These are phyloP conservation scores for Ellobius talpinus DNA, from an alignment of 2,113 vertebrate genomes.

Conservation along the genomic window DNA sequence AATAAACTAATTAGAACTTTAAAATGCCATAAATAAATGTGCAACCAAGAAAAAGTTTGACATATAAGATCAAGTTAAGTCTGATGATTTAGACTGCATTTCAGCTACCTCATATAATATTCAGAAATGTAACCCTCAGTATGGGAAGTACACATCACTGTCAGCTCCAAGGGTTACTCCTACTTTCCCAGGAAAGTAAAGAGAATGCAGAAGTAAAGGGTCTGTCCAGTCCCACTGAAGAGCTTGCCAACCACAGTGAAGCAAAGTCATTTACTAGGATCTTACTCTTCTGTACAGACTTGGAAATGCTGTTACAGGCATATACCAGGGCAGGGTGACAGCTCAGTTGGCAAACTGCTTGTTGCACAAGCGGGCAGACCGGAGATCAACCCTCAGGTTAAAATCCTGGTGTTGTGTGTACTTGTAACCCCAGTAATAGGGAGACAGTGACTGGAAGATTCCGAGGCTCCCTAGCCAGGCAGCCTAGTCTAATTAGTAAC, in stretches of 20 bases:
- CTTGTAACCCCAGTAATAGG: not conserved
- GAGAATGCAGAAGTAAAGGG: not conserved
- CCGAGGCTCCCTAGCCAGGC: not conserved
- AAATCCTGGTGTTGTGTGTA: not conserved
- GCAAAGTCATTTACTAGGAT: not conserved
- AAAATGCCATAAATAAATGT: constrained; percentile 46
- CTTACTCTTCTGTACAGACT: not conserved
- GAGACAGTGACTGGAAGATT: no score
- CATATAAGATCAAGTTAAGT: not conserved
- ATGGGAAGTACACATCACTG: not conserved
- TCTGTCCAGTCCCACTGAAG: not conserved
- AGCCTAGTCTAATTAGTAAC: not conserved
- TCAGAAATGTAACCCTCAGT: not conserved
- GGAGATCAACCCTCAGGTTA: not conserved
- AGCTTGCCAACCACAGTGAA: not conserved
- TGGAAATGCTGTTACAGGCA: constrained; percentile 32
- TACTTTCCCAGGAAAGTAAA: not conserved
- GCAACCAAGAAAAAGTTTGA: not conserved
- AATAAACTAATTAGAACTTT: constrained; percentile 46
- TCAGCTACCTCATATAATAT: not conserved
- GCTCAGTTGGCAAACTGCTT: not conserved
- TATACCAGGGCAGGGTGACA: not conserved
- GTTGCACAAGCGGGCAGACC: not conserved
- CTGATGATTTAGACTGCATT: not conserved
- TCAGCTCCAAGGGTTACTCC: constrained; percentile 29